phyloP scores from a whole-genome alignment of 2,113 vertebrate species.

The Pelvicachromis taeniatus region DNA sequence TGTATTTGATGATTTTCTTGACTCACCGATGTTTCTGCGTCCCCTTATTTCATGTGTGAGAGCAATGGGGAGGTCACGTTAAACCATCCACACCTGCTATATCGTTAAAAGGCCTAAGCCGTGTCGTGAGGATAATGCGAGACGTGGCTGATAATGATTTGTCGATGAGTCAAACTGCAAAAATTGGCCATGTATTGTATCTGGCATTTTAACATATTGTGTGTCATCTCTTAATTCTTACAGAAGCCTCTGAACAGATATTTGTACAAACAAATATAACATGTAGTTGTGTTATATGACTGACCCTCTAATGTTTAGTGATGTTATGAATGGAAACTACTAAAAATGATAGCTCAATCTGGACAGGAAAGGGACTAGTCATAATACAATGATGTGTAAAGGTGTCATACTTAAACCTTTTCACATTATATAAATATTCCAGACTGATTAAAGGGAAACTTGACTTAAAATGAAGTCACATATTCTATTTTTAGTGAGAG shows the following conservation, averaged over 20 bases:
- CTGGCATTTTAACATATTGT: not conserved
- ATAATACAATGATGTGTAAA: not conserved
- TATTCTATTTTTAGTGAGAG: not conserved
- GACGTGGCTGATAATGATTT: not conserved
- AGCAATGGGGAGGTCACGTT: not conserved
- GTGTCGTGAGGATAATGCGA: not conserved
- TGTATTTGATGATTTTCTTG: slow-evolving; percentile 23
- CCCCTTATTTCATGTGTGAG: not conserved
- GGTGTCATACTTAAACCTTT: not conserved
- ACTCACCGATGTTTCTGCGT: not conserved
- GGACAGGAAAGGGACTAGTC: not conserved
- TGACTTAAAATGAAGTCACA: not conserved
- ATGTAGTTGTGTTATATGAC: not conserved
- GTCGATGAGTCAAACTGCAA: not conserved
- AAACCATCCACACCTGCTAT: not conserved
- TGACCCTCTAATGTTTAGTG: not conserved
- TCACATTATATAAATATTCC: not conserved
- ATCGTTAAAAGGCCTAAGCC: slow-evolving; percentile 32
- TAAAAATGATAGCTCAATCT: not conserved
- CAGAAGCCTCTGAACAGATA: not conserved
- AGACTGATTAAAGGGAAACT: not conserved
- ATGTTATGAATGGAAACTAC: not conserved
- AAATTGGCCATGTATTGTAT: not conserved
- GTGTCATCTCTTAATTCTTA: not conserved
- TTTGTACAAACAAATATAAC: not conserved